Percentiles rank a stretch among this genome's conserved stretches.
These are phyloP conservation scores for Carcharodon carcharias DNA, from an alignment of 2,797 vertebrate species.

Conservation along the genomic window DNA sequence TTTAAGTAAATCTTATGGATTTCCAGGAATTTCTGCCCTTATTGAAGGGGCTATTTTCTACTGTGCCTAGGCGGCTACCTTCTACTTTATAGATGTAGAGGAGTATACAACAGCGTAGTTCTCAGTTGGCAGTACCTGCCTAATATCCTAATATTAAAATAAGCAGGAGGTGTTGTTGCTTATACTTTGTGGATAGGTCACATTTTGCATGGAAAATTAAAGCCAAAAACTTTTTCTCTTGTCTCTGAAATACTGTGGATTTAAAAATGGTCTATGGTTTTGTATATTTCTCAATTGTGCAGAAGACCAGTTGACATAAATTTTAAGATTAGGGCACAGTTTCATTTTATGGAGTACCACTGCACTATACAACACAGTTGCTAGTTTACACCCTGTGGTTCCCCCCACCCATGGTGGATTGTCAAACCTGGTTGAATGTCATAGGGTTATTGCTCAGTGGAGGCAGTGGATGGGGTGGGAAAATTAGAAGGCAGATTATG, in stretches of 20 bases:
- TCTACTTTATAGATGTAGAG: neutral
- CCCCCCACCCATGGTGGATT: neutral
- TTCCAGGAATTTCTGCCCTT: neutral
- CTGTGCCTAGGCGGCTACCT: neutral
- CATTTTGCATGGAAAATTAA: neutral
- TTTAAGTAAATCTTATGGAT: neutral
- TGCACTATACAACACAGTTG: too few relatives aligned
- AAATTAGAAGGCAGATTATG: neutral
- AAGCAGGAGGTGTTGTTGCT: neutral
- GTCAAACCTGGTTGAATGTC: neutral
- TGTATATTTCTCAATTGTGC: neutral
- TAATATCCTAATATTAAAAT: neutral
- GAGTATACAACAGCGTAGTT: neutral
- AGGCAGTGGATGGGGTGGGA: neutral
- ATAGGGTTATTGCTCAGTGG: neutral
- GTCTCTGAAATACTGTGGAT: neutral
- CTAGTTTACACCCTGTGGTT: too few relatives aligned
- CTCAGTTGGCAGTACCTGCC: neutral
- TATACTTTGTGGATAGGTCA: neutral
- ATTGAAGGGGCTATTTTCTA: neutral
- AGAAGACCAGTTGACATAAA: neutral
- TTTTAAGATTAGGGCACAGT: neutral
- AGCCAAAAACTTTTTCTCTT: neutral
- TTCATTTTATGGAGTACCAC: neutral
- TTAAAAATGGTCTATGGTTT: neutral